Base-by-base conservation (phyloP, 2,113 vertebrate genomes). In the Callionymus lyra region DNA sequence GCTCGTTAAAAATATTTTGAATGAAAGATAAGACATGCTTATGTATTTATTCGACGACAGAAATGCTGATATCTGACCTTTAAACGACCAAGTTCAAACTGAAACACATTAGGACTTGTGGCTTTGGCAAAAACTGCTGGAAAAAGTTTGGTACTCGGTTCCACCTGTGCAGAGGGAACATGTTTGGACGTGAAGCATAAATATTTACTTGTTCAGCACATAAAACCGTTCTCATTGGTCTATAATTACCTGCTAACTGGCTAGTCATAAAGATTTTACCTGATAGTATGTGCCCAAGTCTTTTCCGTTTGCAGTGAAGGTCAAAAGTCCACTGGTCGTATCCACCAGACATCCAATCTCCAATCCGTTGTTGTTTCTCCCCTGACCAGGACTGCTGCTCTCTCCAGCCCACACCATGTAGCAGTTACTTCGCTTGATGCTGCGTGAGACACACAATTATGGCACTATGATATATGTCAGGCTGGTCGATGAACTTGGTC, bases 321-420 rank as follows among this genome's bases (percentile, higher is more conserved):
- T 92, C 53, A 98, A 76, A 36, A 97, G 72, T 50, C 94, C 91
- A 1, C 80, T 93, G 44, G 89, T 85, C 1, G 88, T 87, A 38
- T 98, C 93, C 13, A 97, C 80, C 62, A 91, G 75, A 34, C 94
- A 98, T 41, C 92, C 92, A 1, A 98, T 98, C 77, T 98, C 94
- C 59, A 98, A 64, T 1, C 94, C 94, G 1, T 87, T 94, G 60
- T 90, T 97, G 72, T 87, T 94, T 15, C 94, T 91, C 11, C 92
- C 87, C 76, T 94, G 91, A 9, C 89, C 87, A 0, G 94, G 92
- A 74, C 85, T 93, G 78, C 85, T 86, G 80, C 82, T 91, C 70
- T 98, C 94, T 57, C 92, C 94, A 2, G 91, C 94, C 77, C 93
- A 97, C 56, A 98, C 91, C 92, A 98, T 96, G 65, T 92, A 97